Evolutionary conservation across 2,797 vertebrate species (phyloP).

Genomic region (Macropus fuliginosus): DNA sequence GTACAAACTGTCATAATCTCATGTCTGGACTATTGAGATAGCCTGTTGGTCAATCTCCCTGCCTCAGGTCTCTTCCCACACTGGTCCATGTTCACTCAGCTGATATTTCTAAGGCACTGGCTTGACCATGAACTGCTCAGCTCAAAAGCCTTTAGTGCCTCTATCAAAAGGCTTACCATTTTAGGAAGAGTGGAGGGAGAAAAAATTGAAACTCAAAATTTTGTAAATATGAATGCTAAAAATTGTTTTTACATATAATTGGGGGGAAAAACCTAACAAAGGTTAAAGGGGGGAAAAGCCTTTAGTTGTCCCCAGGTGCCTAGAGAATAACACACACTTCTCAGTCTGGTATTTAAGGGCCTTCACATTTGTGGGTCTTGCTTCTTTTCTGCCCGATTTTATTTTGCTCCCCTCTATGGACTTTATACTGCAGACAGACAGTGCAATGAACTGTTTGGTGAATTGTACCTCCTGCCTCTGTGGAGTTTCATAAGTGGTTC

Average conservation of each 20-base stretch:
- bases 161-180: background rate
- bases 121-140: background rate
- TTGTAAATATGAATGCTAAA: background rate
- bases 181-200: background rate
- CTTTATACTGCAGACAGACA: background rate
- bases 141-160: background rate
- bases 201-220: background rate
- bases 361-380: background rate
- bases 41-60: background rate
- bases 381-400: background rate
- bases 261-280: accelerated
- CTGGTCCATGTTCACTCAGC: background rate
- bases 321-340: background rate
- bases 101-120: background rate
- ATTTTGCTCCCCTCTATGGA: background rate
- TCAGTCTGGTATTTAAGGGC: background rate
- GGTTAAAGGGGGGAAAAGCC: background rate
- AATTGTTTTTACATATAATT: background rate
- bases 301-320: background rate
- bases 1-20: background rate
- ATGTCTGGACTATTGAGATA: background rate
- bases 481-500: background rate
- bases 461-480: background rate
- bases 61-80: background rate
- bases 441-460: background rate